phyloP scores from a whole-genome alignment of 2,113 vertebrate genomes.

The Cynopterus brachyotis region DNA sequence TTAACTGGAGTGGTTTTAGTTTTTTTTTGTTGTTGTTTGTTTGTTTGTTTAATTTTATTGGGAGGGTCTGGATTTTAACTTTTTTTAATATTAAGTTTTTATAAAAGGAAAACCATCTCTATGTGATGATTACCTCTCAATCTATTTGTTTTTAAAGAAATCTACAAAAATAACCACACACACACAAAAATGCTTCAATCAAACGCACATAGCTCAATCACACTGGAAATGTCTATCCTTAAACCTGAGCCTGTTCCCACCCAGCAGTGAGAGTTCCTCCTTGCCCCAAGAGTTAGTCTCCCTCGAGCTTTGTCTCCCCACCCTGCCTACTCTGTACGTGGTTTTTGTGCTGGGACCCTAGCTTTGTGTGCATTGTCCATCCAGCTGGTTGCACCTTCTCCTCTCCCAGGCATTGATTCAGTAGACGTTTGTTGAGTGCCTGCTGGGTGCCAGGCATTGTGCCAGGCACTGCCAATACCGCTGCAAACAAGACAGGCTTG shows the following conservation, averaged over 20 bases:
- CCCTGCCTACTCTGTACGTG: neutral
- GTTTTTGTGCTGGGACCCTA: neutral
- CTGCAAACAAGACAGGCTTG: neutral
- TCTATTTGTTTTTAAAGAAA: constrained; percentile 87
- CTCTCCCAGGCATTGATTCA: neutral
- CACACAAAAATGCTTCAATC: constrained; percentile 57
- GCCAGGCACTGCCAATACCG: too few relatives aligned
- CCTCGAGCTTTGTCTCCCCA: neutral
- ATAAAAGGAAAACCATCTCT: constrained; percentile 83
- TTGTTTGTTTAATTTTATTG: constrained; percentile 65
- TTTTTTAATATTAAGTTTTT: constrained; percentile 85
- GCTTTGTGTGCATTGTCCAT: constrained; percentile 23
- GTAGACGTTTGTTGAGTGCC: neutral
- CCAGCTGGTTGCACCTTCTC: neutral
- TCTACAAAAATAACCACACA: constrained; percentile 76
- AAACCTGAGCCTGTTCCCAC: constrained; percentile 78
- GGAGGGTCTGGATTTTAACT: constrained; percentile 80
- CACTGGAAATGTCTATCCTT: constrained; percentile 86
- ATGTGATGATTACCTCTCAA: constrained; percentile 84
- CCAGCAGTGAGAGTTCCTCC: constrained; percentile 70
- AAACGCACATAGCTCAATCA: constrained; percentile 85
- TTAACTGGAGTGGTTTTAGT: constrained; percentile 85
- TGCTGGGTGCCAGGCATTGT: too few relatives aligned
- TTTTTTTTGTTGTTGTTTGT: constrained; percentile 43
- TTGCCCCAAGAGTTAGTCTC: constrained; percentile 48